A percentile compares a stretch with the other conserved stretches of the same genome.
Evolutionary conservation across 2,113 vertebrate species (phyloP).

Genomic region (Fregata magnificens): DNA sequence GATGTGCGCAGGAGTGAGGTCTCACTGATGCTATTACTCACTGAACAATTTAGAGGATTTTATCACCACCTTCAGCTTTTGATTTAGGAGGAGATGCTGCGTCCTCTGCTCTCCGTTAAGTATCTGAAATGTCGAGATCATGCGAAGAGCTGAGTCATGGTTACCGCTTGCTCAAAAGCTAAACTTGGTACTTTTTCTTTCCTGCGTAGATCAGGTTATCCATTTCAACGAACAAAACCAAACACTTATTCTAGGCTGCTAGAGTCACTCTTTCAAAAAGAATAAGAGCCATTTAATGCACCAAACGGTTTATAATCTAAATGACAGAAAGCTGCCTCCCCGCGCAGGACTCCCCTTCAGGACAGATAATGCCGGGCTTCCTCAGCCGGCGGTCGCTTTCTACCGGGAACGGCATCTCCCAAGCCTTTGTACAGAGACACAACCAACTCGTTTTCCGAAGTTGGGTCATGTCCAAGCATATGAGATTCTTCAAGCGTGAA

Average conservation of each 20-base stretch:
- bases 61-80: background rate
- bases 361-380: background rate
- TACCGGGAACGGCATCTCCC: constrained; percentile 41
- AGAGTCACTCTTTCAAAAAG: background rate
- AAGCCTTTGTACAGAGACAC: constrained; percentile 52
- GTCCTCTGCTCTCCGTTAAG: background rate
- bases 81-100: background rate
- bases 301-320: background rate
- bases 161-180: background rate
- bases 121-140: background rate
- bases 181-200: background rate
- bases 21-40: background rate
- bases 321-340: background rate
- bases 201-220: background rate
- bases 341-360: background rate
- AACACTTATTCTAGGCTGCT: background rate
- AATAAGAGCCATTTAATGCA: background rate
- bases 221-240: background rate
- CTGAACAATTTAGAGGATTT: background rate
- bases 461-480: constrained; percentile 71
- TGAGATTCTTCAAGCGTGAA: constrained; percentile 76
- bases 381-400: background rate
- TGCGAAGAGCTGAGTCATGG: background rate
- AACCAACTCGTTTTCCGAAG: constrained; percentile 66
- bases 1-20: background rate